Base-by-base conservation (phyloP, 2,113 vertebrate species). In the Macaca mulatta region DNA sequence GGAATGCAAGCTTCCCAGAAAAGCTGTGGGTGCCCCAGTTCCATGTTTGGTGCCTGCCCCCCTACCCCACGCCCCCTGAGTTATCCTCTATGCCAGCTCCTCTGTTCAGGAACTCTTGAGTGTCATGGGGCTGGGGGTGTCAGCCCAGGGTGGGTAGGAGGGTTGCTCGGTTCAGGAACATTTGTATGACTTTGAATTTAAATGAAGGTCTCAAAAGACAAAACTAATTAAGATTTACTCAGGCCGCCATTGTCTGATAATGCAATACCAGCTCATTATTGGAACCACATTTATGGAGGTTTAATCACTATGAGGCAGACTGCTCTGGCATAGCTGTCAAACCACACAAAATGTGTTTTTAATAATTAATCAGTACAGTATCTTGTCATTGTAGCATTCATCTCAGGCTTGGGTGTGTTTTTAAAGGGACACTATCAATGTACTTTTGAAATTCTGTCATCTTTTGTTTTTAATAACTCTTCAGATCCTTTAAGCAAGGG, bases 211-310 rank as follows among this genome's bases (percentile, higher is more conserved):
- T 97, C 97, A 40, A 97, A 98, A 98, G 98, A 95, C 97, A 93
- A 97, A 97, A 93, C 61, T 97, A 98, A 98, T 97, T 96, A 98
- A 97, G 97, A 97, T 97, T 98, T 98, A 97, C 96, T 97, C 94
- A 98, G 92, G 96, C 94, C 97, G 97, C 97, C 98, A 97, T 97
- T 92, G 80, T 81, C 78, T 97, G 96, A 98, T 98, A 97, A 97
- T 98, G 81, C 89, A 97, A 85, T 94, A 97, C 81, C 45, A 82
- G 93, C 79, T 96, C 93, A 94, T 95, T 57, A 25, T 12, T 98
- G 70, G 95, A 98, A 90, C 93, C 97, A 75, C 96, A 70, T 97
- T 97, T 96, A 52, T 74, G 97, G 96, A 98, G 40, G 70, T 98
- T 98, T 98, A 96, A 97, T 96, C 55, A 82, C 75, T 79, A 72